Conservation (phyloP, 23 tunicate species). For the Ciona savignyi region DNA sequence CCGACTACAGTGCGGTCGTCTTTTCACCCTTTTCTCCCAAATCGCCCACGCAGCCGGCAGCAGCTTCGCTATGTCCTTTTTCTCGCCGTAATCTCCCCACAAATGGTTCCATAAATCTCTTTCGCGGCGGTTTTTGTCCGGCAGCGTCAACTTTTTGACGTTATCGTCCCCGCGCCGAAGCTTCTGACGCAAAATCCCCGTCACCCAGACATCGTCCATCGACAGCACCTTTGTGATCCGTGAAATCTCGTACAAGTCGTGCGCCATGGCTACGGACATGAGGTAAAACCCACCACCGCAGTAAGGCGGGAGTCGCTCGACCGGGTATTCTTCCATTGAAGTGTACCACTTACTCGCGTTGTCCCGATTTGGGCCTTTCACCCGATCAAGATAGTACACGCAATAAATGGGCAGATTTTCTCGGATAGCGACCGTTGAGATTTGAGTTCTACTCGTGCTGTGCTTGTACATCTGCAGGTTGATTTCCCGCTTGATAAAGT, state of each 20-base stretch:
- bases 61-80: too few species aligned
- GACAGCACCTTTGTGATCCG: slow-evolving; percentile 19
- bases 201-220: slow-evolving; percentile 80
- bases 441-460: neutral
- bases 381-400: slow-evolving; percentile 23
- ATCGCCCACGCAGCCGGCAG: too few species aligned
- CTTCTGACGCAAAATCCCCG: slow-evolving; percentile 58
- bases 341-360: slow-evolving; percentile 30
- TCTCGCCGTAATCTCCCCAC: too few species aligned
- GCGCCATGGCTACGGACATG: slow-evolving; percentile 53
- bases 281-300: slow-evolving; percentile 80
- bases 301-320: slow-evolving; percentile 53
- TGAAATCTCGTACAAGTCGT: slow-evolving; percentile 26
- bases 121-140: slow-evolving; percentile 11
- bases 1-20: too few species aligned
- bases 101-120: too few species aligned
- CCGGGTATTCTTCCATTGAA: slow-evolving; percentile 13
- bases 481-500: slow-evolving; percentile 32
- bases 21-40: too few species aligned
- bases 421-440: slow-evolving; percentile 5
- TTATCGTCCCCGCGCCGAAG: slow-evolving; percentile 40
- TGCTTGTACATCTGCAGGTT: slow-evolving; percentile 9
- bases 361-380: slow-evolving; percentile 29
- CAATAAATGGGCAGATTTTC: slow-evolving; percentile 23
- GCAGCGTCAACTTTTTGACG: slow-evolving; percentile 27